phyloP scores from a whole-genome alignment of 2,888 invertebrate genomes.

The Trileptium ribeirensis region DNA sequence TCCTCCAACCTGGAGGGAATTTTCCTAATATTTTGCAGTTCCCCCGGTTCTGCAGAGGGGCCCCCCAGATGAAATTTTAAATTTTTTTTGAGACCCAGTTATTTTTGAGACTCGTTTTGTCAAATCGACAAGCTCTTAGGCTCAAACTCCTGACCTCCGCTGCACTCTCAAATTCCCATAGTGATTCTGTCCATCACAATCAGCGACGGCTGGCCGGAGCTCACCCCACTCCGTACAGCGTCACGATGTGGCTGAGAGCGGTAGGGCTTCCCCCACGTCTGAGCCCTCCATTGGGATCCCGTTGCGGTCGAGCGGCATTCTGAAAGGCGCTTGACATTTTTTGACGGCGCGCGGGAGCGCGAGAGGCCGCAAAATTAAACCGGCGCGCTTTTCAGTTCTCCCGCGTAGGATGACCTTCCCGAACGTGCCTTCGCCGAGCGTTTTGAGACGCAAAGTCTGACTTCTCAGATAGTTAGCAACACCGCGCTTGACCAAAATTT shows the following conservation, averaged over 20 bases:
- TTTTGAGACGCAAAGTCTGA: neutral
- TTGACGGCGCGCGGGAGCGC: conserved; percentile 48
- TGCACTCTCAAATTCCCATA: conserved; percentile 53
- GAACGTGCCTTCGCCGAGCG: conserved; percentile 70
- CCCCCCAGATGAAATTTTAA: too few relatives aligned
- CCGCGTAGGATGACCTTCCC: conserved; percentile 75
- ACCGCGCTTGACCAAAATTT: too few relatives aligned
- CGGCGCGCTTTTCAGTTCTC: conserved; percentile 59
- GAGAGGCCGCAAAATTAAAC: conserved; percentile 52
- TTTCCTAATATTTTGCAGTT: too few relatives aligned
- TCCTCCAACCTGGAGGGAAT: too few relatives aligned
- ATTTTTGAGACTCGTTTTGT: too few relatives aligned
- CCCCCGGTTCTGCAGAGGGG: too few relatives aligned
- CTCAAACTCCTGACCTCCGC: conserved; percentile 32
- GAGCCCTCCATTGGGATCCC: conserved; percentile 46
- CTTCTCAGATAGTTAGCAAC: too few relatives aligned
- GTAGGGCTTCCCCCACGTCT: conserved; percentile 48
- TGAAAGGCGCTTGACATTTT: conserved; percentile 40
- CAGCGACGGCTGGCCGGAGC: conserved; percentile 79
- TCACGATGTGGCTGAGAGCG: conserved; percentile 59
- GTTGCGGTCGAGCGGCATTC: conserved; percentile 38
- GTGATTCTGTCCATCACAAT: conserved; percentile 97
- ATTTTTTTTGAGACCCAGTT: too few relatives aligned
- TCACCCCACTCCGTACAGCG: conserved; percentile 76
- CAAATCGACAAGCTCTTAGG: too few relatives aligned